Percentiles rank a stretch among this genome's conserved stretches.
These are phyloP conservation scores for Takifugu ocellatus DNA, from an alignment of 2,797 vertebrate species.

Conservation along the genomic window DNA sequence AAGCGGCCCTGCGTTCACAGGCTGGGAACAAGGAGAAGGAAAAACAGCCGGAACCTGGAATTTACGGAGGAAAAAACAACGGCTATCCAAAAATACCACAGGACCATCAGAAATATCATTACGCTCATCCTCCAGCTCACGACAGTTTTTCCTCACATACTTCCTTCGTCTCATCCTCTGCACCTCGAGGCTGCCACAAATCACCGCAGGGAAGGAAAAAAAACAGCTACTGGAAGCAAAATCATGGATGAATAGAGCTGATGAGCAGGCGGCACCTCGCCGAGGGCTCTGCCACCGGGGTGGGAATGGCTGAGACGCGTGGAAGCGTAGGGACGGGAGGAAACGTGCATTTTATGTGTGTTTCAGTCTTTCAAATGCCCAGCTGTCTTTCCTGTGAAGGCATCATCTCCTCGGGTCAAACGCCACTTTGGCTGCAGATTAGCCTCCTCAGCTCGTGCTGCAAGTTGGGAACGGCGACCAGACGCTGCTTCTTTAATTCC, in stretches of 20 bases:
- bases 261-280: background rate
- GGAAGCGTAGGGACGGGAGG: no score
- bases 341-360: no score
- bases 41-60: constrained; percentile 82
- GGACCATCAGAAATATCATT: constrained; percentile 79
- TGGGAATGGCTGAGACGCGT: background rate
- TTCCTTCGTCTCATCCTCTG: constrained; percentile 48
- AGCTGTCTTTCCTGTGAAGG: background rate
- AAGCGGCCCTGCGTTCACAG: constrained; percentile 78
- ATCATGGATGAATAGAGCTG: background rate
- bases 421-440: no score
- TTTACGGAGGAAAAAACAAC: constrained; percentile 83
- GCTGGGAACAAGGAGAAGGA: constrained; percentile 80
- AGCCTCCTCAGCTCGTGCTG: background rate
- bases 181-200: constrained; percentile 17
- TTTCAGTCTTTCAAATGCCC: no score
- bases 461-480: no score
- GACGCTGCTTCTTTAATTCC: no score
- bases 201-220: background rate
- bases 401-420: background rate
- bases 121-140: constrained; percentile 57
- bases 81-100: constrained; percentile 78
- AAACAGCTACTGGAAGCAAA: no score
- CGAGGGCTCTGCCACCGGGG: background rate
- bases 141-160: constrained; percentile 51